Evolutionary conservation across 2,888 invertebrate species (phyloP), one percentile per base, ranked within the genome.

Genomic region (Cerceris rybyensis): DNA sequence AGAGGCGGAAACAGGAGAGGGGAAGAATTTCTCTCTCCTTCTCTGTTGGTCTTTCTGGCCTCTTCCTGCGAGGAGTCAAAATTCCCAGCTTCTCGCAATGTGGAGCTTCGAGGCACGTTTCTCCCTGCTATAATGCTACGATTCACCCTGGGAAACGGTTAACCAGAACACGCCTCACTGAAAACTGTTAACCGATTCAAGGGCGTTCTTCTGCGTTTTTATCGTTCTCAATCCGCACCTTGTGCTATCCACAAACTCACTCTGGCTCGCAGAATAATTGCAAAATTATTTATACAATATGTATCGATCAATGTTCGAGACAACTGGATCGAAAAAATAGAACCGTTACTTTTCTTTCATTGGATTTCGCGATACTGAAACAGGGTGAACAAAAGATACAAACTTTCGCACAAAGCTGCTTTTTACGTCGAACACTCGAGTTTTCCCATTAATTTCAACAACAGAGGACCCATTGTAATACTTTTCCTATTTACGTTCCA

Each of bases 81-180:
- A 80, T 75, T 75, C 79, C 57, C 74, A 49, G 77, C 70, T 73
- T 78, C 70, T n/a, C 66, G 16, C 63, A 14, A 50, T 41, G 57
- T 52, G 58, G n/a, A 54, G 17, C 66, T 28, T 57, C 55, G 49
- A 54, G 41, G 55, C 55, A 65, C 74, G 68, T 41, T 68, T 57
- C 67, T 43, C 70, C 70, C 85, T 59, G 82, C 90, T 90, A 90
- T 90, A 90, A 90, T 90, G 87, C 88, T 89, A 84, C 86, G 80
- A 86, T 84, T 86, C 85, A 50, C 77, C 71, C 79, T 83, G 88
- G 28, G 84, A 87, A 88, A 83, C 83, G 83, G 79, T 75, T 79
- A 82, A 85, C 85, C 84, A 84, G 82, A 28, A 28, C 28, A 28
- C 28, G 28, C 82, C 28, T 75, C 68, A 43, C 58, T 58, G 43